Evolutionary conservation across 2,888 invertebrate genomes (phyloP).

Genomic region (Meloe dianella): DNA sequence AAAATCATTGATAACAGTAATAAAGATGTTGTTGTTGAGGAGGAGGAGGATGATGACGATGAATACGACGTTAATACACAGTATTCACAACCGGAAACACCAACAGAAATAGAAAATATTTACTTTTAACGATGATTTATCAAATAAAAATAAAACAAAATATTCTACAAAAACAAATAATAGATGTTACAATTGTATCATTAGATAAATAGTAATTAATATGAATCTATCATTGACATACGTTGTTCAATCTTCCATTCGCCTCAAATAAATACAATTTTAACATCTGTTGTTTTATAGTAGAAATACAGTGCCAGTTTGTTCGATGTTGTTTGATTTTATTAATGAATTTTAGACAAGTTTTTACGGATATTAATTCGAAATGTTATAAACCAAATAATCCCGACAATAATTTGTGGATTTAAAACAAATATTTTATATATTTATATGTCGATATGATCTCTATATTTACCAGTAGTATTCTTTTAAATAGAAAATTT

Average conservation of each 20-base stretch:
- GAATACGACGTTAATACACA: conserved; percentile 52
- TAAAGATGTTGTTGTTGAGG: conserved; percentile 32
- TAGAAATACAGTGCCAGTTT: conserved; percentile 14
- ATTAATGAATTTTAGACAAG: conserved; percentile 37
- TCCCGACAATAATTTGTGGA: conserved; percentile 12
- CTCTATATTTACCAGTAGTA: conserved; percentile 32
- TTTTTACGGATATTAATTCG: conserved; percentile 24
- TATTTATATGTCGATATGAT: conserved; percentile 24
- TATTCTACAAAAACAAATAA: not conserved
- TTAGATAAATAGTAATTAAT: too few species aligned
- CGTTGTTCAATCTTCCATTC: not conserved
- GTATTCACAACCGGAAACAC: conserved; percentile 58
- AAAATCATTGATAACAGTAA: conserved; percentile 32
- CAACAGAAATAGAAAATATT: conserved; percentile 58
- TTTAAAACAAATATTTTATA: conserved; percentile 18
- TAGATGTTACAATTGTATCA: not conserved
- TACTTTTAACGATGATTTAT: conserved; percentile 45
- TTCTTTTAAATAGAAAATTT: conserved; percentile 15
- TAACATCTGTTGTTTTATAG: not conserved
- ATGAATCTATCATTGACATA: not conserved
- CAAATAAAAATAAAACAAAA: not conserved
- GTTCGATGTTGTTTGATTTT: conserved; percentile 41
- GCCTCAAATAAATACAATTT: not conserved
- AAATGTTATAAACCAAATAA: conserved; percentile 30
- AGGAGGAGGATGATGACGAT: conserved; percentile 47